A percentile compares a stretch with the other conserved stretches of the same genome.
Conservation (phyloP, 53 echinoderm and acorn worm genomes). For the Actinopyga echinites region DNA sequence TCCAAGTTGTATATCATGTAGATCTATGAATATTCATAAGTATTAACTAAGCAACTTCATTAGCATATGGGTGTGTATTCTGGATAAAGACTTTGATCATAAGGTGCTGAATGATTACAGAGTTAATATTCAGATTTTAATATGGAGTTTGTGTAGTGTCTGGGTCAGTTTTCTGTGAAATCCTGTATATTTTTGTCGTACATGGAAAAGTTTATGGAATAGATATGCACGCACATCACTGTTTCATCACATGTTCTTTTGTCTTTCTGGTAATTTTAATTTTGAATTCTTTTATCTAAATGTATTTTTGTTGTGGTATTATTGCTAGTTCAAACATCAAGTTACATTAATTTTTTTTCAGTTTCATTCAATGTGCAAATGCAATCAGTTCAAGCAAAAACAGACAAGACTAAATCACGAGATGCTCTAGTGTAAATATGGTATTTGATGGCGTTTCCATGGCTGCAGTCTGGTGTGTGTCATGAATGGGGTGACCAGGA, state of each 20-base stretch:
- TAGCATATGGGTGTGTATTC: conserved; percentile 18
- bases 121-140: conserved; percentile 35
- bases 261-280: not conserved
- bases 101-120: conserved; percentile 9
- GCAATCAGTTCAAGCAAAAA: too few species aligned
- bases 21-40: too few species aligned
- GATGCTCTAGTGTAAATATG: too few species aligned
- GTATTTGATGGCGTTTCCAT: too few species aligned
- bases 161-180: conserved; percentile 31
- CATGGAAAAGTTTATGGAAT: conserved; percentile 40
- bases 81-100: conserved; percentile 26
- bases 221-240: conserved; percentile 20
- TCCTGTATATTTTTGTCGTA: conserved; percentile 32
- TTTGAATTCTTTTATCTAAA: not conserved
- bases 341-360: too few species aligned
- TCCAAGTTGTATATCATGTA: too few species aligned
- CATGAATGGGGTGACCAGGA: too few species aligned
- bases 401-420: too few species aligned
- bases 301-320: too few species aligned
- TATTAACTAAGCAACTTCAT: not conserved
- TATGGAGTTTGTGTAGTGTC: conserved; percentile 18
- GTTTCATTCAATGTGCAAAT: too few species aligned
- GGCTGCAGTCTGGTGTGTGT: too few species aligned
- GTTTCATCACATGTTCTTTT: not conserved
- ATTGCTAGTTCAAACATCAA: too few species aligned